Base-by-base conservation (phyloP, 23 tunicate species). In the Halocynthia aurantium region DNA sequence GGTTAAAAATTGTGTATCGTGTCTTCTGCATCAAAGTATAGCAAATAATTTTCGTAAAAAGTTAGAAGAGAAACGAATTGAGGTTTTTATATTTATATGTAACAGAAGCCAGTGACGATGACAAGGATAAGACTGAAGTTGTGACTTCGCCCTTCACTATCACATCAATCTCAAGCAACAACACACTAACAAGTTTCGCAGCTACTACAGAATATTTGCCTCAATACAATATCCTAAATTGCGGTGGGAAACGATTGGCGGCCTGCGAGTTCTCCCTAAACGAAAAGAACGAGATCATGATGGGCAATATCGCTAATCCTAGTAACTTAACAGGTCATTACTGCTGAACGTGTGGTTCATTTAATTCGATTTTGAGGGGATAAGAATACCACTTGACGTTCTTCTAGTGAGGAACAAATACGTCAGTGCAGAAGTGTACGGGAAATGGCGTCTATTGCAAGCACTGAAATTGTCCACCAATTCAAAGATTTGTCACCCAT, bases 261-360 rank as follows among this genome's bases (percentile, higher is more conserved):
- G 78, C 56, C 60, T 74, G 78, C 56, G 78, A 74, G 22, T 74
- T 74, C 63, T 54, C 78, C 22, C 40, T 74, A 8, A 31, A 31
- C 6, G 15, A 74, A 53, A 19, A 8, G 15, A 8, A 9, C 22
- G 19, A 20, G 70, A 65, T 0, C 63, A 58, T 13, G 70, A 65
- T 20, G 70, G 19, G 15, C 0, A 65, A 15, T 20, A 65, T 9
- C 44, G 44, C 44, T 31, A 31, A 31, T 31, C 44, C 44, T 31
- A 4, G 44, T 0, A 31, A 31, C 56, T 53, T 5, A 74, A 8
- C 55, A 70, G 49, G 17, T 49, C 10, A 44, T 10, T 8, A 54
- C 67, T 12, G n/a, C 19, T 7, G n/a, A 52, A n/a, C 67, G 44
- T 31, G 44, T 31, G 44, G 44, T 31, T 31, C 44, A 31, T 31